phyloP scores from a whole-genome alignment of 2,888 invertebrate species.

The Nemoura dubitans region DNA sequence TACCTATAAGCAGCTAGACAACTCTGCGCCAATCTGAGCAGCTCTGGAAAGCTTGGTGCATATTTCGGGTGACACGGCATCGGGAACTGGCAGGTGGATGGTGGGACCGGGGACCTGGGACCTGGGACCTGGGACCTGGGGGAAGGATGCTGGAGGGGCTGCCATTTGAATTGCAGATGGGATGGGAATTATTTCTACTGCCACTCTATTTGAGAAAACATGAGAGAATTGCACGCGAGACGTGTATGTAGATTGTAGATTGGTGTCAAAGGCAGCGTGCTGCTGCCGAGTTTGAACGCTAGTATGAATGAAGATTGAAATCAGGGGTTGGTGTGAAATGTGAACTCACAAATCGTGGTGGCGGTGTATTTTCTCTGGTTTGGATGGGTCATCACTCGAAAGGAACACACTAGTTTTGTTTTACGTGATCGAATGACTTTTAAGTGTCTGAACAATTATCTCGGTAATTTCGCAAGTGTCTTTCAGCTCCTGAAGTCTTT shows the following conservation, averaged over 20 bases:
- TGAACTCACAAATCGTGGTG: not conserved
- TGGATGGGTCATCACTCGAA: not conserved
- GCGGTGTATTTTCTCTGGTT: not conserved
- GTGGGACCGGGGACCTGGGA: not conserved
- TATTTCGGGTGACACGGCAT: not conserved
- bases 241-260: not conserved
- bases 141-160: conserved; percentile 27
- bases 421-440: not conserved
- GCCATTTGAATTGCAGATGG: conserved; percentile 48
- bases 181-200: conserved; percentile 31
- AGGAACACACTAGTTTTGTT: not conserved
- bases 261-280: not conserved
- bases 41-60: not conserved
- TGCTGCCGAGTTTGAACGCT: not conserved
- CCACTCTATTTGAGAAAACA: conserved; percentile 28
- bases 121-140: not conserved
- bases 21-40: not conserved
- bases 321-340: not conserved
- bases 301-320: conserved; percentile 5
- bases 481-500: not conserved
- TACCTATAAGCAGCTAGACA: too few species aligned
- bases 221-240: not conserved
- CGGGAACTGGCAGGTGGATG: not conserved
- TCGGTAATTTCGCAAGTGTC: not conserved
- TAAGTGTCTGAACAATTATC: not conserved